phyloP scores from a whole-genome alignment of 2,113 vertebrate genomes.

The Gambusia holbrooki region DNA sequence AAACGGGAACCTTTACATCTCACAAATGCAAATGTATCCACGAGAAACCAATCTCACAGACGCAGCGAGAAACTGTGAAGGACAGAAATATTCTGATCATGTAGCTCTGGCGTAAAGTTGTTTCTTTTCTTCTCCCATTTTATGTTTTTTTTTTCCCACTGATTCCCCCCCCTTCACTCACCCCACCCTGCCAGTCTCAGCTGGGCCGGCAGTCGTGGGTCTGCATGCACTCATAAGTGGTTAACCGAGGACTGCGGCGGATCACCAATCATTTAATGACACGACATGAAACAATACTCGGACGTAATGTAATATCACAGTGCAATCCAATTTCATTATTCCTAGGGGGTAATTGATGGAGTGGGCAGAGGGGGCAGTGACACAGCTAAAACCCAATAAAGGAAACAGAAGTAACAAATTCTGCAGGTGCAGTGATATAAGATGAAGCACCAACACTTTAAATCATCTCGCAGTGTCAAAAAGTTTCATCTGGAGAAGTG shows the following conservation, averaged over 20 bases:
- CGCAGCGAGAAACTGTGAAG: conserved; percentile 33
- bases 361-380: conserved; percentile 30
- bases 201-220: conserved; percentile 22
- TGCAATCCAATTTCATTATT: conserved; percentile 50
- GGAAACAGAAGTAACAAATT: conserved; percentile 27
- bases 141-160: conserved; percentile 11
- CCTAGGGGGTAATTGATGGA: conserved; percentile 46
- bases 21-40: conserved; percentile 58
- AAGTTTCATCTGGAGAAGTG: background rate
- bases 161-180: background rate
- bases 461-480: conserved; percentile 17
- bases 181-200: conserved; percentile 2
- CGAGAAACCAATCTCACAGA: conserved; percentile 44
- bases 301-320: conserved; percentile 46
- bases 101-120: conserved; percentile 54
- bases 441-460: conserved; percentile 20
- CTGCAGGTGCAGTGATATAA: conserved; percentile 17
- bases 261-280: conserved; percentile 57
- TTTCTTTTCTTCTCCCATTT: conserved; percentile 29
- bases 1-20: conserved; percentile 49
- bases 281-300: conserved; percentile 32
- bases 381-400: conserved; percentile 40
- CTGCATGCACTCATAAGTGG: conserved; percentile 47
- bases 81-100: conserved; percentile 62
- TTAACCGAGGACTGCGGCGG: conserved; percentile 34